A percentile compares a stretch with the other conserved stretches of the same genome.
phyloP scores from a whole-genome alignment of 2,113 vertebrate species.

The Cyanocitta stelleri region DNA sequence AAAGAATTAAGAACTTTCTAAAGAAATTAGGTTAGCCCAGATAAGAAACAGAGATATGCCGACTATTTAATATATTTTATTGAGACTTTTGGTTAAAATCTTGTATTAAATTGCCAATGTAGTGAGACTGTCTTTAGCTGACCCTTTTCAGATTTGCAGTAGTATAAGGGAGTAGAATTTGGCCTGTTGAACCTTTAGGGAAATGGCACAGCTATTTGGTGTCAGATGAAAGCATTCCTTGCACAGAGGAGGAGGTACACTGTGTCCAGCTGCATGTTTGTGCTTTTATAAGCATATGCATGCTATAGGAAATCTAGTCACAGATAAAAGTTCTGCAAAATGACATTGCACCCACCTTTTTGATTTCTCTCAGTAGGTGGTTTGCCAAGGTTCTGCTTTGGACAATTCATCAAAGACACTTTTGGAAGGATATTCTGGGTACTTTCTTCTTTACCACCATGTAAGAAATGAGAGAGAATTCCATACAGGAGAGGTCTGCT shows the following conservation, averaged over 20 bases:
- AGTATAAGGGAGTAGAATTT: not conserved
- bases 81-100: not conserved
- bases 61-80: not conserved
- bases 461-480: slow-evolving; percentile 84
- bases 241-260: not conserved
- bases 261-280: not conserved
- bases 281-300: not conserved
- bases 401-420: slow-evolving; percentile 38
- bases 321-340: not conserved
- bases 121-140: not conserved
- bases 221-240: not conserved
- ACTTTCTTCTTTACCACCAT: slow-evolving; percentile 62
- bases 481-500: slow-evolving; percentile 92
- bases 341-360: slow-evolving; percentile 37
- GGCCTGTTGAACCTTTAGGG: not conserved
- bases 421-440: slow-evolving; percentile 63
- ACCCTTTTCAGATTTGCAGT: not conserved
- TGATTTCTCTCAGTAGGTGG: slow-evolving; percentile 17
- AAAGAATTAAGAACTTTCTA: not conserved
- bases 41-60: not conserved
- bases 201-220: not conserved
- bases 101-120: not conserved
- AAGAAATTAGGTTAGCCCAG: not conserved
- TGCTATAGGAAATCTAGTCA: not conserved
- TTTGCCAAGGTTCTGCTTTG: slow-evolving; percentile 34